A percentile compares a stretch with the other conserved stretches of the same genome.
Evolutionary conservation across 2,113 vertebrate species (phyloP).

Genomic region (Ovis aries): ARS-UI_Ramb_v3.0 NC_056061.1:7909001-7909500

Average conservation of each 20-base stretch:
- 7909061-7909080: background rate
- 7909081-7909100: background rate
- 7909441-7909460: background rate
- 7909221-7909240: background rate
- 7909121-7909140: background rate
- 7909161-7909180: background rate
- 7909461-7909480: accelerated
- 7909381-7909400: background rate
- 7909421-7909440: background rate
- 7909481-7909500: background rate
- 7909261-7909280: background rate
- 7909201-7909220: background rate
- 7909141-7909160: background rate
- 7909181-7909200: background rate
- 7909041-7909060: background rate
- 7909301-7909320: background rate
- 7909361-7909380: background rate
- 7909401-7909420: background rate
- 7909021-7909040: background rate
- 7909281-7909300: background rate
- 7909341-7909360: background rate
- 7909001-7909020: background rate
- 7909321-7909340: background rate
- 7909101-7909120: background rate
- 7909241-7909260: background rate